These are phyloP conservation scores for Melangyna quadrimaculata DNA, from an alignment of 2,888 invertebrate genomes.

Conservation along the genomic window DNA sequence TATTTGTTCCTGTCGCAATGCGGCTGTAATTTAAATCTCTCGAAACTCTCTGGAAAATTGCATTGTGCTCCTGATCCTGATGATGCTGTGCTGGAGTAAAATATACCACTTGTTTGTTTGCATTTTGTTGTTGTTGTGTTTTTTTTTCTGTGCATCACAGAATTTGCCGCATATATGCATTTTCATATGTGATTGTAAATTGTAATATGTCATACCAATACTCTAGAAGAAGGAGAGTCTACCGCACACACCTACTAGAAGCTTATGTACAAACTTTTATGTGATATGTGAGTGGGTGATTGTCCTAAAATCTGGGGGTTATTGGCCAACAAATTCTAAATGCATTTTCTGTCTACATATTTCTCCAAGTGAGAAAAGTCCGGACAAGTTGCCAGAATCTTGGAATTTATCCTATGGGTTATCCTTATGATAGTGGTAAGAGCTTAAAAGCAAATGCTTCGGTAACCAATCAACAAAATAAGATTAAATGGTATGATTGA, in stretches of 20 bases:
- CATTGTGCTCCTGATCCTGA: slow-evolving; percentile 35
- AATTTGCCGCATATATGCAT: slow-evolving; percentile 63
- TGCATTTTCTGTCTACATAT: slow-evolving; percentile 40
- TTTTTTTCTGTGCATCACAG: slow-evolving; percentile 21
- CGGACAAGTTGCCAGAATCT: slow-evolving; percentile 51
- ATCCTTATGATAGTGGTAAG: slow-evolving; percentile 19
- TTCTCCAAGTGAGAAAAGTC: slow-evolving; percentile 28
- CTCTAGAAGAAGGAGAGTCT: neutral
- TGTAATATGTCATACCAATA: neutral
- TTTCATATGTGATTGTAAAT: slow-evolving; percentile 26
- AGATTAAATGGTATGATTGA: slow-evolving; percentile 16
- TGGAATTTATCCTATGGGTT: slow-evolving; percentile 22
- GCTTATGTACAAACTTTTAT: neutral
- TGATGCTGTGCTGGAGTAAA: neutral
- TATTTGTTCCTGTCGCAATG: slow-evolving; percentile 73
- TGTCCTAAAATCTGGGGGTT: slow-evolving; percentile 31
- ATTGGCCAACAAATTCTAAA: slow-evolving; percentile 47
- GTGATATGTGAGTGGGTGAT: slow-evolving; percentile 58
- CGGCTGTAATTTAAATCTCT: slow-evolving; percentile 73
- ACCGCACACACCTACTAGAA: neutral
- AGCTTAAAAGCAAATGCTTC: slow-evolving; percentile 37
- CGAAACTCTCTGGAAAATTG: slow-evolving; percentile 65
- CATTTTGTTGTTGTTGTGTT: slow-evolving; percentile 30
- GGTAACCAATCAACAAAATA: slow-evolving; percentile 40
- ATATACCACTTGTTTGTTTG: slow-evolving; percentile 49